These are phyloP conservation scores for Mungos mungo DNA, from an alignment of 2,113 vertebrate genomes.

Conservation along the genomic window DNA sequence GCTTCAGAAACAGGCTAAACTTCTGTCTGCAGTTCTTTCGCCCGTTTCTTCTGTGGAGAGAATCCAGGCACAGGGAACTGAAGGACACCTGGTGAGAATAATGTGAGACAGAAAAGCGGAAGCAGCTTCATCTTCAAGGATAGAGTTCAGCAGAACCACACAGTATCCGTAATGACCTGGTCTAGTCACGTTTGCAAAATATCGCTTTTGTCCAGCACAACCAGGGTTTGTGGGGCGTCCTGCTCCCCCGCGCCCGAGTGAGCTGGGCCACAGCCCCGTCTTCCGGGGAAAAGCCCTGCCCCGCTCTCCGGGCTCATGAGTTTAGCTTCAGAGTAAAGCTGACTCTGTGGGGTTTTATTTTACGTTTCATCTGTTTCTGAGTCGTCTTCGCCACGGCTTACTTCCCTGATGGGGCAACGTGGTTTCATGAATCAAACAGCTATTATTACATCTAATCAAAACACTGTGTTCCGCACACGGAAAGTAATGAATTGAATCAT, in stretches of 20 bases:
- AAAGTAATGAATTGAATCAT: neutral
- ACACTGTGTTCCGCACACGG: neutral
- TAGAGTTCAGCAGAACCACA: neutral
- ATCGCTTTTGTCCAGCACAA: neutral
- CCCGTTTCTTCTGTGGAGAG: neutral
- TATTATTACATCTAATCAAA: neutral
- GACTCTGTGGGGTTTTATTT: neutral
- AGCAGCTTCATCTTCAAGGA: neutral
- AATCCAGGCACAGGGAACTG: neutral
- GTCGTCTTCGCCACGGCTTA: neutral
- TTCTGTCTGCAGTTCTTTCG: neutral
- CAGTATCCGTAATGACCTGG: neutral
- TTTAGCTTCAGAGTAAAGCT: neutral
- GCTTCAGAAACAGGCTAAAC: neutral
- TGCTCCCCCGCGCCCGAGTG: neutral
- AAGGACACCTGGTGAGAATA: neutral
- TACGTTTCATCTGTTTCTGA: neutral
- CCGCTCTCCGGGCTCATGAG: neutral
- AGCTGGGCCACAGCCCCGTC: neutral
- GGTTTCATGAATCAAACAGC: neutral
- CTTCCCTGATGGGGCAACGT: neutral
- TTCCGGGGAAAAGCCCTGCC: neutral
- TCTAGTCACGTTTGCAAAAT: neutral
- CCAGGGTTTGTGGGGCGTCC: neutral
- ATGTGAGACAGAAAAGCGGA: neutral